phyloP scores from a whole-genome alignment of 53 echinoderm and acorn worm genomes.

The Echinometra lucunter region DNA sequence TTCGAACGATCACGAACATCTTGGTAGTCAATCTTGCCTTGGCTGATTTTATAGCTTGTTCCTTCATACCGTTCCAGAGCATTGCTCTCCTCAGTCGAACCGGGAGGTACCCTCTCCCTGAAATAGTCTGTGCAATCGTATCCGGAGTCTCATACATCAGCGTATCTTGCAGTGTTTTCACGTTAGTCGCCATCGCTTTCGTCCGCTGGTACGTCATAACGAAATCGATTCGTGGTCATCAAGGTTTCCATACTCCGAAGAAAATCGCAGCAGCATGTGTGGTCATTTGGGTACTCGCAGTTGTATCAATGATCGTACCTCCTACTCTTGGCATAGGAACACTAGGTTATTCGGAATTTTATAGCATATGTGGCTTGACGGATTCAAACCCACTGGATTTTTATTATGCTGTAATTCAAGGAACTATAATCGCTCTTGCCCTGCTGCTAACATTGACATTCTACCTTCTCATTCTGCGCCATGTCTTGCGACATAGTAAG shows the following conservation, averaged over 20 bases:
- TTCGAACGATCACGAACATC: conserved; percentile 31
- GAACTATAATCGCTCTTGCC: background rate
- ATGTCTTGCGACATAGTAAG: background rate
- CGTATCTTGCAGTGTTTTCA: background rate
- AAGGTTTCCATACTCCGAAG: background rate
- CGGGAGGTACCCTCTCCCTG: background rate
- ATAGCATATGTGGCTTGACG: background rate
- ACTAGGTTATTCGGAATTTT: background rate
- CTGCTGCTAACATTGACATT: background rate
- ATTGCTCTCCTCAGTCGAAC: background rate
- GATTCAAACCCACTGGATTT: background rate
- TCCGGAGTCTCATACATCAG: background rate
- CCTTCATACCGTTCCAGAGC: background rate
- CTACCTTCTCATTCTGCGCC: background rate
- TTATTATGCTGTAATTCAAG: background rate
- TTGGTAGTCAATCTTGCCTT: conserved; percentile 27
- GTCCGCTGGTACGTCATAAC: conserved; percentile 8
- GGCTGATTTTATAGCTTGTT: background rate
- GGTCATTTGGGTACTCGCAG: background rate
- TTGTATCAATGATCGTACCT: background rate
- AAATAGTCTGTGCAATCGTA: too few relatives aligned
- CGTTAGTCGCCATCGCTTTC: background rate
- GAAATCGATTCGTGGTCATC: background rate
- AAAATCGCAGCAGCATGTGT: background rate
- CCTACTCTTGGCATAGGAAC: background rate